These are phyloP conservation scores for Callipepla californica DNA, from an alignment of 2,113 vertebrate species.

Conservation along the genomic window DNA sequence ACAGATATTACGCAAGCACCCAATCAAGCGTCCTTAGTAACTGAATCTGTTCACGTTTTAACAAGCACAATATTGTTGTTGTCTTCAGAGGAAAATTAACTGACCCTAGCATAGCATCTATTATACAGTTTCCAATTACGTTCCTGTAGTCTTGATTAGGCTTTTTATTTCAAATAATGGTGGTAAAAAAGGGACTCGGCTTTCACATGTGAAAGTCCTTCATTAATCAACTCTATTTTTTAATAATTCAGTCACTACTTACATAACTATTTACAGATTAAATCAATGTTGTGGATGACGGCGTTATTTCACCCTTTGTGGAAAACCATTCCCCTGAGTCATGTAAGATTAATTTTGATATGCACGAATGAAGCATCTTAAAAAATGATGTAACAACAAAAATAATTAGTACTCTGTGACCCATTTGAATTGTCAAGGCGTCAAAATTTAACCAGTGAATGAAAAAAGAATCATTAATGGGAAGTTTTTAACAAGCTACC, in stretches of 20 bases:
- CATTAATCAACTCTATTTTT: constrained; percentile 28
- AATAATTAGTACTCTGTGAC: constrained; percentile 31
- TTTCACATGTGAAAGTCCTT: constrained; percentile 29
- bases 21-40: not conserved
- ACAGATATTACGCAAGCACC: not conserved
- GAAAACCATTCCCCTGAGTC: not conserved
- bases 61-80: constrained; percentile 22
- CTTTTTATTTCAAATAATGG: constrained; percentile 38
- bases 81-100: not conserved
- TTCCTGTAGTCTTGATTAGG: not conserved
- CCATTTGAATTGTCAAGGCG: not conserved
- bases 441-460: constrained; percentile 14
- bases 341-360: constrained; percentile 20
- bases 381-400: constrained; percentile 38
- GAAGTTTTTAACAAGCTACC: not conserved
- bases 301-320: not conserved
- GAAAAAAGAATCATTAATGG: not conserved
- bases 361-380: not conserved
- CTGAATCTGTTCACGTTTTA: not conserved
- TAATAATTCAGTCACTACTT: constrained; percentile 39
- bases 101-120: not conserved
- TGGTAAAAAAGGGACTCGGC: not conserved
- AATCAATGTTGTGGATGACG: constrained; percentile 3
- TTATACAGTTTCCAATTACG: constrained; percentile 23
- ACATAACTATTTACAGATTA: constrained; percentile 15